These are phyloP conservation scores for Cariama cristata DNA, from an alignment of 2,113 vertebrate genomes.

Conservation along the genomic window DNA sequence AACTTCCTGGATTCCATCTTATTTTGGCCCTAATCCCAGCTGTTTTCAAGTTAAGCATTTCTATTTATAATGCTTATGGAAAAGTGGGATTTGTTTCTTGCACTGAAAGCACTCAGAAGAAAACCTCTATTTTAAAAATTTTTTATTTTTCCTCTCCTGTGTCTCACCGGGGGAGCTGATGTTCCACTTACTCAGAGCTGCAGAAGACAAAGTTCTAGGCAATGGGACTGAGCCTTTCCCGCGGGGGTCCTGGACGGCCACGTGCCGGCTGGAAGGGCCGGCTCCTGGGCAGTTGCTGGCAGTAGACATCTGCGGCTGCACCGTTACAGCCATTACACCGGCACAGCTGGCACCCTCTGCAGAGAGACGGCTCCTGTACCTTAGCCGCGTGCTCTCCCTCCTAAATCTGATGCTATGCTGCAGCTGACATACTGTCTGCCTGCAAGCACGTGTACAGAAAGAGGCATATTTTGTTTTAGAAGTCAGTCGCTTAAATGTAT, in stretches of 20 bases:
- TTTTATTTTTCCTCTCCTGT: background rate
- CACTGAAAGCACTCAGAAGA: background rate
- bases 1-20: slow-evolving; percentile 52
- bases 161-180: background rate
- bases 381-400: background rate
- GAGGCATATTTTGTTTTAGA: background rate
- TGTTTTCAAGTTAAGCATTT: slow-evolving; percentile 19
- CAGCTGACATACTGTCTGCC: background rate
- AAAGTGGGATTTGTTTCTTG: slow-evolving; percentile 33
- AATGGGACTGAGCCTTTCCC: background rate
- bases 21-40: slow-evolving; percentile 14
- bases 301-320: background rate
- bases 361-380: background rate
- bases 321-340: background rate
- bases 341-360: background rate
- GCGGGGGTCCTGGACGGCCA: background rate
- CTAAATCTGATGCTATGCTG: background rate
- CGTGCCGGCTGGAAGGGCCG: background rate
- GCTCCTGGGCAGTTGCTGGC: background rate
- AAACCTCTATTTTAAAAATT: background rate
- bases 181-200: background rate
- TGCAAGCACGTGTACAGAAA: background rate
- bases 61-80: slow-evolving; percentile 16
- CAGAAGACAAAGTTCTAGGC: slow-evolving; percentile 19
- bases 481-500: background rate